Evolutionary conservation across 2,888 invertebrate species (phyloP).

Genomic region (Eilema depressum): DNA sequence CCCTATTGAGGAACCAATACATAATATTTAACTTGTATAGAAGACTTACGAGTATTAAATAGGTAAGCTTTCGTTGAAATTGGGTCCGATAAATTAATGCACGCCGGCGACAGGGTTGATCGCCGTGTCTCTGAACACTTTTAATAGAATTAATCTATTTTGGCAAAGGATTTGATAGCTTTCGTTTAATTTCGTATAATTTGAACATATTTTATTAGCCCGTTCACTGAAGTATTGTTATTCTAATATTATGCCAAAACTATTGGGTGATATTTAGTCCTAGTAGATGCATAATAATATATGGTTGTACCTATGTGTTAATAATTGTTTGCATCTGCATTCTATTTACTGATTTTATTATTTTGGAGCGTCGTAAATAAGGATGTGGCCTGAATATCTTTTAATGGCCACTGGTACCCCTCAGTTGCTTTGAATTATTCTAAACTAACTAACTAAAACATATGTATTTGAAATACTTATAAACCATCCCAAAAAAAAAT

Average conservation of each 20-base stretch:
- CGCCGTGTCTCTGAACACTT: conserved; percentile 39
- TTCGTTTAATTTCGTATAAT: conserved; percentile 40
- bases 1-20: neutral
- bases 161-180: conserved; percentile 41
- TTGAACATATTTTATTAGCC: conserved; percentile 38
- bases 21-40: conserved; percentile 13
- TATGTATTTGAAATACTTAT: no score
- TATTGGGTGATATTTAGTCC: neutral
- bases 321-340: neutral
- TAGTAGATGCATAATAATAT: neutral
- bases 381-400: no score
- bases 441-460: no score
- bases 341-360: neutral
- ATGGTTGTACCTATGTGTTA: neutral
- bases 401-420: no score
- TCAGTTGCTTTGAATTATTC: no score
- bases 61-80: conserved; percentile 47
- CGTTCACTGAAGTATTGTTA: conserved; percentile 19
- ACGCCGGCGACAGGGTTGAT: conserved; percentile 37
- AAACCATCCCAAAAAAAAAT: no score
- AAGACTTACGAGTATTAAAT: conserved; percentile 30
- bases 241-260: neutral
- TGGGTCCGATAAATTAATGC: conserved; percentile 54
- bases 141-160: conserved; percentile 52
- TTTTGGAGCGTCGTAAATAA: no score